These are phyloP conservation scores for Folsomia candida DNA, from an alignment of 2,888 invertebrate species.

Conservation along the genomic window DNA sequence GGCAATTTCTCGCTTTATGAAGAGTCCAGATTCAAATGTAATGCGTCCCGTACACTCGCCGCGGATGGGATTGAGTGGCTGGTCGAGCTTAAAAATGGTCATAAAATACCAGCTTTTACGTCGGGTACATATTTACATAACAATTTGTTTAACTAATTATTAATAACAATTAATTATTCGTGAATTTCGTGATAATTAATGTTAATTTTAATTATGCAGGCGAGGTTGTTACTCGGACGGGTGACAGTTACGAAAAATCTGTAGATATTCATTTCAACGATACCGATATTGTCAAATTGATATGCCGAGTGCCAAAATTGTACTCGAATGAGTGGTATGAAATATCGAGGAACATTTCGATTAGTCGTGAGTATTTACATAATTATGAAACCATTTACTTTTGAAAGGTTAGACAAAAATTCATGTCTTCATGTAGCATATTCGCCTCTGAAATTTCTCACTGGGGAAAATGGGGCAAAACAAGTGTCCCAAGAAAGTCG, in stretches of 20 bases:
- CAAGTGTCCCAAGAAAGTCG: too few species aligned
- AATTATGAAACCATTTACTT: too few species aligned
- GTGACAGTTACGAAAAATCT: background rate
- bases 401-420: too few species aligned
- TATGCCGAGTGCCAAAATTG: conserved; percentile 5
- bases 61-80: background rate
- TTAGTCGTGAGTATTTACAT: too few species aligned
- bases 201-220: background rate
- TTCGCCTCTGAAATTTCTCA: too few species aligned
- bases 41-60: background rate
- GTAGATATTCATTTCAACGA: background rate
- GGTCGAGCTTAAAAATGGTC: background rate
- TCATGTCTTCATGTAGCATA: too few species aligned
- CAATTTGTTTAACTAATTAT: too few species aligned
- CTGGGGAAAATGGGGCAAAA: too few species aligned
- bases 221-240: background rate
- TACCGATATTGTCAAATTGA: background rate
- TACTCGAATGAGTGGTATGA: conserved; percentile 1
- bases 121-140: too few species aligned
- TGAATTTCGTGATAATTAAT: background rate
- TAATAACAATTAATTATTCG: too few species aligned
- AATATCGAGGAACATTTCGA: too few species aligned
- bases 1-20: background rate
- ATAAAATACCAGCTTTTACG: background rate
- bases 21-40: background rate